Evolutionary conservation across 2,888 invertebrate species (phyloP).

Genomic region (Sinodicranocentrus sp.): DNA sequence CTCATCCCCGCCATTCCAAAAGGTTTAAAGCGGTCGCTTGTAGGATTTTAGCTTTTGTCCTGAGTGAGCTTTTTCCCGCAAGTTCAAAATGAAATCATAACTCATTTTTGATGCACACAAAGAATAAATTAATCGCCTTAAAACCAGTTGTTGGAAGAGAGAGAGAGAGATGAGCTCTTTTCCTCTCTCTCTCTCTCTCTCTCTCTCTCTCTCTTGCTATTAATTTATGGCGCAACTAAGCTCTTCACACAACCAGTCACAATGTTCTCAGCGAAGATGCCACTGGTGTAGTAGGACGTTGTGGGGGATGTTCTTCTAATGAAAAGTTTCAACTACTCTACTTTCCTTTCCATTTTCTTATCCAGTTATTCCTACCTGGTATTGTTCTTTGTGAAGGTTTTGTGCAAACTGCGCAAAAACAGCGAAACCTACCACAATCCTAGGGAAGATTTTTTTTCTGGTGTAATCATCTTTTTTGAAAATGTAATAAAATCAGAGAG

Average conservation of each 20-base stretch:
- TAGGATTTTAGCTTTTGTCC: too few species aligned
- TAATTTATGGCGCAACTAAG: slow-evolving; percentile 29
- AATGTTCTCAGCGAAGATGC: too few species aligned
- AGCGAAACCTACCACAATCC: not conserved
- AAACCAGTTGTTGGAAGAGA: slow-evolving; percentile 35
- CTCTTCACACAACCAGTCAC: slow-evolving; percentile 22
- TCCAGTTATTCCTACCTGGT: too few species aligned
- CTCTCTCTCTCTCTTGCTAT: not conserved
- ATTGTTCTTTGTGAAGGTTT: not conserved
- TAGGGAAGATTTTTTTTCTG: too few species aligned
- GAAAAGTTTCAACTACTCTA: not conserved
- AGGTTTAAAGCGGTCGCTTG: too few species aligned
- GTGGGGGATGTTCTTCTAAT: too few species aligned
- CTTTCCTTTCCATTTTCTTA: not conserved
- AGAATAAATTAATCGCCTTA: slow-evolving; percentile 76
- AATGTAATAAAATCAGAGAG: slow-evolving; percentile 32
- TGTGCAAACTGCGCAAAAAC: slow-evolving; percentile 1
- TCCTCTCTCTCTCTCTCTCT: not conserved
- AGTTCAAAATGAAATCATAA: slow-evolving; percentile 76
- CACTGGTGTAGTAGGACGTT: too few species aligned
- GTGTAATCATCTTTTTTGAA: slow-evolving; percentile 1
- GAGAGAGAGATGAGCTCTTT: slow-evolving; percentile 4
- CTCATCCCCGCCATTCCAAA: too few species aligned
- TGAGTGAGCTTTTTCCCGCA: slow-evolving; percentile 22
- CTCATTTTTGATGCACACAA: slow-evolving; percentile 76